These are phyloP conservation scores for Eurystomus glaucurus DNA, from an alignment of 2,797 vertebrate species.

Conservation along the genomic window DNA sequence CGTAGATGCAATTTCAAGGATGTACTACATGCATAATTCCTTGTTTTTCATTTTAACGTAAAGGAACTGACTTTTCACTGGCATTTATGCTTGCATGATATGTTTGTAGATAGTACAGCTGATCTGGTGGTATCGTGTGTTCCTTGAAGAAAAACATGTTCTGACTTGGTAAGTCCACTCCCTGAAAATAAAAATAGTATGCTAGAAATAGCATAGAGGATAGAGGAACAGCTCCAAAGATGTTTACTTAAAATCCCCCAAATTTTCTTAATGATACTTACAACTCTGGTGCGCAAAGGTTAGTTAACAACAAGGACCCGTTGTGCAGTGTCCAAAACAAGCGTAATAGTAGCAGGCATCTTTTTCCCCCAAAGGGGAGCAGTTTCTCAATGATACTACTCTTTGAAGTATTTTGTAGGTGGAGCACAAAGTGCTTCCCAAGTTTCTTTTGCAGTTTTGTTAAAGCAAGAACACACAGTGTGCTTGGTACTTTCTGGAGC, in stretches of 20 bases:
- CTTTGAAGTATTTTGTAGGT: slow-evolving; percentile 15
- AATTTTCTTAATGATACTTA: background rate
- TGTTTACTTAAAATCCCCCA: fast-evolving
- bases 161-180: background rate
- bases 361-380: background rate
- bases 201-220: background rate
- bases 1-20: background rate
- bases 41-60: background rate
- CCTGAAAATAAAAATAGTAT: background rate
- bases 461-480: background rate
- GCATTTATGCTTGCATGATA: fast-evolving
- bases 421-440: background rate
- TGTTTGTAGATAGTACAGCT: background rate
- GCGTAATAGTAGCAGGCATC: background rate
- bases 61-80: background rate
- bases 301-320: background rate
- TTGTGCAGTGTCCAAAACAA: background rate
- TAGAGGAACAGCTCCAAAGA: background rate
- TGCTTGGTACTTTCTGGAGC: background rate
- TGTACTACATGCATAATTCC: background rate
- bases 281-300: background rate
- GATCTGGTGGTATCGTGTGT: background rate
- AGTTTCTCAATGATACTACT: background rate
- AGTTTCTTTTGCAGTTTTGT: background rate
- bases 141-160: background rate